phyloP scores from a whole-genome alignment of 1,140 invertebrate species.

The Bombus cullumanus region DNA sequence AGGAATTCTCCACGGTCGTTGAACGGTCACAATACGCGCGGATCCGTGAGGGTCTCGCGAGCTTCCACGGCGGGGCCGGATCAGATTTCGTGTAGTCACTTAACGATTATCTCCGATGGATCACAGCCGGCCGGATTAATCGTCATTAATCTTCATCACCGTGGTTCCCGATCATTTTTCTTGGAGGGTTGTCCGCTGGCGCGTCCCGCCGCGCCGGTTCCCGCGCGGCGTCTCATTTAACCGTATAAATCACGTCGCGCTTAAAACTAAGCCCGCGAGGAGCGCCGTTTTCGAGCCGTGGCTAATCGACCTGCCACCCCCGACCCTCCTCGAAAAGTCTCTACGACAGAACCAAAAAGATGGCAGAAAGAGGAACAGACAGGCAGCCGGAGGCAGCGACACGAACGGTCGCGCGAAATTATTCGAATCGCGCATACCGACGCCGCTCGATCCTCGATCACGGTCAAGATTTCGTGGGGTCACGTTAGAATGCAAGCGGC shows the following conservation, averaged over 20 bases:
- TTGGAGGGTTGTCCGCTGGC: neutral
- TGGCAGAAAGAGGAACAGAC: neutral
- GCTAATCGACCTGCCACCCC: constrained; percentile 12
- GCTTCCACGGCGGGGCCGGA: constrained; percentile 1
- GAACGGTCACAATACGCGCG: neutral
- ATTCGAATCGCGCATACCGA: constrained; percentile 46
- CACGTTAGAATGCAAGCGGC: constrained; percentile 73
- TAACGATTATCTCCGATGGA: constrained; percentile 64
- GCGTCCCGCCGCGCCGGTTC: constrained; percentile 32
- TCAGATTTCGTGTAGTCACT: constrained; percentile 74
- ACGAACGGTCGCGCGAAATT: constrained; percentile 42
- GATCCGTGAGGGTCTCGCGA: neutral
- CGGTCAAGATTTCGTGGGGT: constrained; percentile 67
- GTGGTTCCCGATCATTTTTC: constrained; percentile 49
- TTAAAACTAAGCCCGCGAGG: constrained; percentile 43
- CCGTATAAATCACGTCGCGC: constrained; percentile 50
- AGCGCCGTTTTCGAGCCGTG: constrained; percentile 8
- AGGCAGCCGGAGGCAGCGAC: neutral
- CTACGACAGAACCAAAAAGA: too few relatives aligned
- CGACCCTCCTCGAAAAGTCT: neutral
- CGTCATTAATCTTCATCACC: constrained; percentile 66
- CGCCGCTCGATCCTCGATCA: constrained; percentile 54
- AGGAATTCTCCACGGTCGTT: constrained; percentile 16
- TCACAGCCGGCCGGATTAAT: constrained; percentile 46
- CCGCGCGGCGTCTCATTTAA: constrained; percentile 49